A percentile compares a stretch with the other conserved stretches of the same genome.
Conservation (phyloP, 2,888 invertebrate species). For the Liodrosophila aerea region DNA sequence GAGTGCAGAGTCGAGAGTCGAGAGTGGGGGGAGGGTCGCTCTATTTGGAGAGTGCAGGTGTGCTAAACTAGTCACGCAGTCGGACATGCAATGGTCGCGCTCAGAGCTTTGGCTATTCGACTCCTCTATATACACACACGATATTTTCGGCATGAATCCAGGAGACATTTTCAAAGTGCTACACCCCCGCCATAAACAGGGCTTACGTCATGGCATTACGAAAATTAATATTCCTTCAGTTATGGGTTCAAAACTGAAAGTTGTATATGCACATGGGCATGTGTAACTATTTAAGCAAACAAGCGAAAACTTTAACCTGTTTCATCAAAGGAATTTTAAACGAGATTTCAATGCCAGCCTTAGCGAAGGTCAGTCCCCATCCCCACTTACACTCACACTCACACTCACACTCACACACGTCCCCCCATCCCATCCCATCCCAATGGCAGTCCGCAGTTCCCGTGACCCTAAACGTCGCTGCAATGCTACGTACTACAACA, state of each 20-base stretch:
- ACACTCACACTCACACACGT: too few species aligned
- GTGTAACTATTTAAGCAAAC: neutral
- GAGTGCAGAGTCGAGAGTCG: neutral
- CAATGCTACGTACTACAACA: slow-evolving; percentile 20
- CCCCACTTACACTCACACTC: too few species aligned
- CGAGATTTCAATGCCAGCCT: slow-evolving; percentile 52
- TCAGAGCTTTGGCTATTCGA: slow-evolving; percentile 22
- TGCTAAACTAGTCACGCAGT: slow-evolving; percentile 74
- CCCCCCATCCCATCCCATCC: slow-evolving; percentile 4
- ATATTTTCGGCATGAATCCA: slow-evolving; percentile 48
- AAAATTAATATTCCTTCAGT: slow-evolving; percentile 36
- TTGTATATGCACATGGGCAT: slow-evolving; percentile 5
- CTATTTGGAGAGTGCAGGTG: slow-evolving; percentile 45
- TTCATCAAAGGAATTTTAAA: slow-evolving; percentile 19
- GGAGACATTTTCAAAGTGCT: slow-evolving; percentile 33
- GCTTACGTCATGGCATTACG: slow-evolving; percentile 53
- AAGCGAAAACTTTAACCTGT: slow-evolving; percentile 15
- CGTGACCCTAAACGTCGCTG: slow-evolving; percentile 25
- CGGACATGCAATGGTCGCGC: slow-evolving; percentile 67
- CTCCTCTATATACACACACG: slow-evolving; percentile 35
- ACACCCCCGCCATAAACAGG: neutral
- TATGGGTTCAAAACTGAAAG: slow-evolving; percentile 28
- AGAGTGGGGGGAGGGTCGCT: slow-evolving; percentile 1
- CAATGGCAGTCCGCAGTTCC: slow-evolving; percentile 3
- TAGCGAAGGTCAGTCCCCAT: slow-evolving; percentile 40